Percentiles rank a stretch among this genome's conserved stretches.
Evolutionary conservation across 2,797 vertebrate species (phyloP).

Genomic region (Lacerta agilis): DNA sequence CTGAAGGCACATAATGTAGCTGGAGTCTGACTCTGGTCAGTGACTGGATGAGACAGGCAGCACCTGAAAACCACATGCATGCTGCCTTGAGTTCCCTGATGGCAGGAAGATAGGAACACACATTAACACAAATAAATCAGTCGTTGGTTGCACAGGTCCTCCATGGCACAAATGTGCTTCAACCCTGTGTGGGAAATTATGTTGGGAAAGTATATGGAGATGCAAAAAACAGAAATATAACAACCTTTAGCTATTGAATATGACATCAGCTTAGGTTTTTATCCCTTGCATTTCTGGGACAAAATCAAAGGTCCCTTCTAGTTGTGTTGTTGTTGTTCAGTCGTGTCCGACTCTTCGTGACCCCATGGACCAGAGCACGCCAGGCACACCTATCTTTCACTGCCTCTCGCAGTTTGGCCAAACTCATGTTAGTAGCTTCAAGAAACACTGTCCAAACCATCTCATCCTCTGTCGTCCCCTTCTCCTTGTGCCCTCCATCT

Average conservation of each 20-base stretch:
- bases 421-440: too few relatives aligned
- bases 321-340: neutral
- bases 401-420: too few relatives aligned
- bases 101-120: neutral
- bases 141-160: neutral
- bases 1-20: neutral
- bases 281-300: neutral
- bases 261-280: too few relatives aligned
- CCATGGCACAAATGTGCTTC: neutral
- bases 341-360: too few relatives aligned
- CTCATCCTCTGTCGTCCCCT: too few relatives aligned
- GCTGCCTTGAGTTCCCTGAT: neutral
- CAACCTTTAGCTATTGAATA: neutral
- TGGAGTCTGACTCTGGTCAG: neutral
- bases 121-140: neutral
- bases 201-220: neutral
- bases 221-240: too few relatives aligned
- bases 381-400: too few relatives aligned
- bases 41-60: neutral
- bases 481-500: too few relatives aligned
- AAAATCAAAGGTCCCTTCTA: neutral
- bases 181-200: neutral
- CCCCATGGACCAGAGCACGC: too few relatives aligned
- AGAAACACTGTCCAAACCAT: too few relatives aligned
- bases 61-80: neutral